Evolutionary conservation across 2,888 invertebrate species (phyloP).

Genomic region (Conistra vaccinii): DNA sequence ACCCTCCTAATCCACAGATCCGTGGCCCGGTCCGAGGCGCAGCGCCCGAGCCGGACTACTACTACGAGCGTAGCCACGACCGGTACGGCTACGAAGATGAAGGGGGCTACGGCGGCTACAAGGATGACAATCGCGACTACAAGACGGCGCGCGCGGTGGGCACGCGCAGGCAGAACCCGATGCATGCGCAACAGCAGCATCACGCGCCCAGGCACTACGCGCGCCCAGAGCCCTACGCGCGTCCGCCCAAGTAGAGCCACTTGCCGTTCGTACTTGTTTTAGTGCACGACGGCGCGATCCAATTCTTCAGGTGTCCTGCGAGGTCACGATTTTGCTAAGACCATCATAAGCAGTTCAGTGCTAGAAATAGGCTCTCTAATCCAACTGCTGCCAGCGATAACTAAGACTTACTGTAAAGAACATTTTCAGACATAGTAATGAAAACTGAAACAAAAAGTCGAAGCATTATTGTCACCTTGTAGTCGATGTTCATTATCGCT

Average conservation of each 20-base stretch:
- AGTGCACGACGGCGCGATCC: conserved; percentile 60
- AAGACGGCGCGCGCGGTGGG: conserved; percentile 85
- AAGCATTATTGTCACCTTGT: conserved; percentile 27
- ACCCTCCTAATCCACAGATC: conserved; percentile 63
- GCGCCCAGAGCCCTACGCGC: conserved; percentile 82
- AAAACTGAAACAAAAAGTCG: background rate
- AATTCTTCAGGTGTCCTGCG: background rate
- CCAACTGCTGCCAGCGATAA: too few species aligned
- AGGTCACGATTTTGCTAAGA: background rate
- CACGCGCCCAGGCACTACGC: conserved; percentile 74
- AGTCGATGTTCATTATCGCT: conserved; percentile 18
- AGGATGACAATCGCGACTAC: conserved; percentile 81
- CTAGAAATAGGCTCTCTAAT: background rate
- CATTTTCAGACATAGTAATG: background rate
- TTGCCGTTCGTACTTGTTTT: conserved; percentile 63
- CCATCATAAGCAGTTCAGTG: background rate
- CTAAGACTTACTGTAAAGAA: background rate
- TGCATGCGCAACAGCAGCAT: conserved; percentile 77
- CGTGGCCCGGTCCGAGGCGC: conserved; percentile 90
- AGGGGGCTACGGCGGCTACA: conserved; percentile 71
- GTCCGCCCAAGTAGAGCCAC: conserved; percentile 81
- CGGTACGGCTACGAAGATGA: conserved; percentile 85
- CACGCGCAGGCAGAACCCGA: conserved; percentile 79
- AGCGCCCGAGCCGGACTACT: conserved; percentile 93
- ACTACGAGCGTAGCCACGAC: conserved; percentile 87